A percentile compares a stretch with the other conserved stretches of the same genome.
Evolutionary conservation across 2,113 vertebrate genomes (phyloP).

Genomic region (Seriola quinqueradiata): DNA sequence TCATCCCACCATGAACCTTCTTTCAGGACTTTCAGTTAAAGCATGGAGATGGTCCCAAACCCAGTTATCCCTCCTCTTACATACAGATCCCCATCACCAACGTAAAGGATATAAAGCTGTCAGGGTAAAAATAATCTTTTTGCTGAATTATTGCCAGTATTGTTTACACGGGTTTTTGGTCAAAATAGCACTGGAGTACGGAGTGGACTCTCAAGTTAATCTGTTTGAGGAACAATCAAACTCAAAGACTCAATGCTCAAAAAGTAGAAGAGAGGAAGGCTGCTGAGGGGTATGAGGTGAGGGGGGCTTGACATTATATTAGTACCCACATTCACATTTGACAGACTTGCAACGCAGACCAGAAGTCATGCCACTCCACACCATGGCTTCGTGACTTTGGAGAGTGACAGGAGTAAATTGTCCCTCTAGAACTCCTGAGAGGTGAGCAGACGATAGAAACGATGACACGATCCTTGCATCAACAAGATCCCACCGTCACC

Average conservation of each 20-base stretch:
- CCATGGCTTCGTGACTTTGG: constrained; percentile 76
- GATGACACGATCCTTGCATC: constrained; percentile 59
- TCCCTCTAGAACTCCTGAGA: constrained; percentile 78
- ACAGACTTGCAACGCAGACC: constrained; percentile 64
- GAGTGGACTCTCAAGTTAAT: constrained; percentile 53
- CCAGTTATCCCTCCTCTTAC: constrained; percentile 66
- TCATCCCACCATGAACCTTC: constrained; percentile 58
- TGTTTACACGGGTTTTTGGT: constrained; percentile 80
- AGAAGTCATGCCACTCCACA: constrained; percentile 67
- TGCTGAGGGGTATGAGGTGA: constrained; percentile 63
- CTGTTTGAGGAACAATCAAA: constrained; percentile 57
- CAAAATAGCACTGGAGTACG: constrained; percentile 75
- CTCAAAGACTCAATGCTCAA: constrained; percentile 40
- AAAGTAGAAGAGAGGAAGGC: constrained; percentile 57
- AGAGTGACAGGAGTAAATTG: constrained; percentile 64
- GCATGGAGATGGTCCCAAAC: constrained; percentile 79
- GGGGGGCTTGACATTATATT: constrained; percentile 64
- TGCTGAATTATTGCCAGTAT: constrained; percentile 83
- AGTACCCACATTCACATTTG: constrained; percentile 82
- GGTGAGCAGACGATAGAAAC: constrained; percentile 65
- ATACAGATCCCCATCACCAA: constrained; percentile 72
- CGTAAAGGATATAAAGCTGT: constrained; percentile 80
- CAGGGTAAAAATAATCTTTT: constrained; percentile 75
- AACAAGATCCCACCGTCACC: constrained; percentile 62
- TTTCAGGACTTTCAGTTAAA: constrained; percentile 76